These are phyloP conservation scores for Azemiops feae DNA, from an alignment of 2,113 vertebrate species.

Conservation along the genomic window DNA sequence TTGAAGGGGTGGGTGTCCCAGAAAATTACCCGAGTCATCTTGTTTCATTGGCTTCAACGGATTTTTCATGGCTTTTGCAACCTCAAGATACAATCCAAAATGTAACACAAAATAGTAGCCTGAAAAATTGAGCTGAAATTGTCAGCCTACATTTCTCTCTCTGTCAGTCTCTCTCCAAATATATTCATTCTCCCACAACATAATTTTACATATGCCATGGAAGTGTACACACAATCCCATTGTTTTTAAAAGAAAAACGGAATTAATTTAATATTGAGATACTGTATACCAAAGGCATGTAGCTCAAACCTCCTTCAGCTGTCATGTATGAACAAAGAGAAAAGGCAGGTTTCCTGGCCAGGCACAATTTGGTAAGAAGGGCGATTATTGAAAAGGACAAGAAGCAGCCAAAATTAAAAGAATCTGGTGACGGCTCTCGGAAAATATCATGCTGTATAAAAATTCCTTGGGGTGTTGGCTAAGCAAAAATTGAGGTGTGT, in stretches of 20 bases:
- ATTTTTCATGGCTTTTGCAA: slow-evolving; percentile 19
- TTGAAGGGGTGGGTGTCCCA: slow-evolving; percentile 33
- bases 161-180: neutral
- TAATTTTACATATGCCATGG: neutral
- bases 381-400: neutral
- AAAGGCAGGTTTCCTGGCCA: neutral
- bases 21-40: slow-evolving; percentile 2
- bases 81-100: slow-evolving; percentile 21
- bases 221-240: neutral
- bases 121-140: slow-evolving; percentile 21
- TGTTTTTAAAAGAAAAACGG: neutral
- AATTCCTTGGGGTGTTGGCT: slow-evolving; percentile 23
- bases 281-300: neutral
- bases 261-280: neutral
- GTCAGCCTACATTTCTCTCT: slow-evolving; percentile 7
- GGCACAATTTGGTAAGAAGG: neutral
- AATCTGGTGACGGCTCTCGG: too few relatives aligned
- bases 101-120: slow-evolving; percentile 9
- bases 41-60: slow-evolving; percentile 29
- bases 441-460: neutral
- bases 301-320: neutral
- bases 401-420: neutral
- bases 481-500: neutral
- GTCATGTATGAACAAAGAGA: neutral
- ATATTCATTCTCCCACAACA: neutral